A percentile compares a stretch with the other conserved stretches of the same genome.
These are phyloP conservation scores for Eupeodes corollae DNA, from an alignment of 1,140 invertebrate genomes.

Conservation along the genomic window DNA sequence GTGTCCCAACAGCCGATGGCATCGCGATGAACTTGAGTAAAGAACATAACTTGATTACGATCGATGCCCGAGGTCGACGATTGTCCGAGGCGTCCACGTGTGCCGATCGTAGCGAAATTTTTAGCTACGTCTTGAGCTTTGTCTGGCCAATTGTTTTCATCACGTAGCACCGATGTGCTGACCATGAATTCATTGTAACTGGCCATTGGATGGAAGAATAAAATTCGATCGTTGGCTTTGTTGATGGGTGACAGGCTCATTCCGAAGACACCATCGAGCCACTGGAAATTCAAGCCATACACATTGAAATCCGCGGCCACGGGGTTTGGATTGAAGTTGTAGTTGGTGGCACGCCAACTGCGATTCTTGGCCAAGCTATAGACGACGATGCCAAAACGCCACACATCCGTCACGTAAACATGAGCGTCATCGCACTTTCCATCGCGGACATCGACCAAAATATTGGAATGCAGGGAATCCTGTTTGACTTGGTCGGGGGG, in stretches of 20 bases:
- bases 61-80: slow-evolving; percentile 60
- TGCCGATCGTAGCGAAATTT: slow-evolving; percentile 50
- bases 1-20: slow-evolving; percentile 71
- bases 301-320: slow-evolving; percentile 54
- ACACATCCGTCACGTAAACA: slow-evolving; percentile 63
- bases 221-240: slow-evolving; percentile 42
- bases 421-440: slow-evolving; percentile 52
- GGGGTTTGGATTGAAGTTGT: slow-evolving; percentile 66
- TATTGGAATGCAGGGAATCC: slow-evolving; percentile 62
- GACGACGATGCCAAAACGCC: slow-evolving; percentile 59
- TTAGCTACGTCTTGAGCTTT: slow-evolving; percentile 37
- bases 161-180: slow-evolving; percentile 48
- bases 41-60: slow-evolving; percentile 60
- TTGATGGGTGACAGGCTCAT: slow-evolving; percentile 53
- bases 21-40: slow-evolving; percentile 60
- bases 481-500: slow-evolving; percentile 52
- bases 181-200: slow-evolving; percentile 65
- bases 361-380: slow-evolving; percentile 51
- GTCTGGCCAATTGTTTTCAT: slow-evolving; percentile 43
- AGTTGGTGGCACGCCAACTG: slow-evolving; percentile 63
- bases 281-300: slow-evolving; percentile 63
- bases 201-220: slow-evolving; percentile 71
- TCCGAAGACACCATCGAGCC: slow-evolving; percentile 71
- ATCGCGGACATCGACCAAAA: slow-evolving; percentile 53
- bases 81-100: slow-evolving; percentile 51